Evolutionary conservation across 1,140 invertebrate genomes (phyloP).

Genomic region (Monomorium pharaonis): DNA sequence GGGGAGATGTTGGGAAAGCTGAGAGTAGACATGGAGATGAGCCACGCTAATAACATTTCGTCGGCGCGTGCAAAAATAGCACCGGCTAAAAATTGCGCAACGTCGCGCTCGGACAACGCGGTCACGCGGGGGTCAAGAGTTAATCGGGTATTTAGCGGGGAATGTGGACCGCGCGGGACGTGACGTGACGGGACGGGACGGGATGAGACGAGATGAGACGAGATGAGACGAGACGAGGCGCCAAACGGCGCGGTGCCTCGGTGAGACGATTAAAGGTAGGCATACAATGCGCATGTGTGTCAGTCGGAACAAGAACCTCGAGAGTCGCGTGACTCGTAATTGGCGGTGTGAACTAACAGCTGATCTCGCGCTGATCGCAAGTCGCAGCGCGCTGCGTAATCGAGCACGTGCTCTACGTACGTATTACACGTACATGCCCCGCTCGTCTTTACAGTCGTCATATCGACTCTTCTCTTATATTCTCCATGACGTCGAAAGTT

Average conservation of each 20-base stretch:
- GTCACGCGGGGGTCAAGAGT: slow-evolving; percentile 46
- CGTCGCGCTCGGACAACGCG: slow-evolving; percentile 33
- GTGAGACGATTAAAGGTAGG: slow-evolving; percentile 49
- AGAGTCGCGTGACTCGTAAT: slow-evolving; percentile 68
- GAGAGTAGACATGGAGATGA: background rate
- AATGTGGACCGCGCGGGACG: slow-evolving; percentile 37
- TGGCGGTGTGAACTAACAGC: slow-evolving; percentile 66
- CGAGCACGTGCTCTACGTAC: slow-evolving; percentile 15
- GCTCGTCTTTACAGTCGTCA: background rate
- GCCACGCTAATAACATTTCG: slow-evolving; percentile 36
- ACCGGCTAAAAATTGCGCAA: slow-evolving; percentile 41
- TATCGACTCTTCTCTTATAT: background rate
- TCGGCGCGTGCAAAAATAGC: slow-evolving; percentile 31
- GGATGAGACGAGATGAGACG: slow-evolving; percentile 24
- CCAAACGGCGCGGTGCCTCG: slow-evolving; percentile 12
- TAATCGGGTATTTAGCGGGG: slow-evolving; percentile 52
- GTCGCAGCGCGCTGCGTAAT: slow-evolving; percentile 36
- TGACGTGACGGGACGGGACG: slow-evolving; percentile 3
- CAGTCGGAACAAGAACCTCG: slow-evolving; percentile 65
- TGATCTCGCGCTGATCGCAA: slow-evolving; percentile 63
- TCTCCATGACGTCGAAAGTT: background rate
- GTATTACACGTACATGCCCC: background rate
- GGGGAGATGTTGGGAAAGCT: background rate
- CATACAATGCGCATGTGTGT: slow-evolving; percentile 60
- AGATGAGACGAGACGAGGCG: slow-evolving; percentile 37